Base-by-base conservation (phyloP, 2,888 invertebrate species). In the Pinctada fucata region DNA sequence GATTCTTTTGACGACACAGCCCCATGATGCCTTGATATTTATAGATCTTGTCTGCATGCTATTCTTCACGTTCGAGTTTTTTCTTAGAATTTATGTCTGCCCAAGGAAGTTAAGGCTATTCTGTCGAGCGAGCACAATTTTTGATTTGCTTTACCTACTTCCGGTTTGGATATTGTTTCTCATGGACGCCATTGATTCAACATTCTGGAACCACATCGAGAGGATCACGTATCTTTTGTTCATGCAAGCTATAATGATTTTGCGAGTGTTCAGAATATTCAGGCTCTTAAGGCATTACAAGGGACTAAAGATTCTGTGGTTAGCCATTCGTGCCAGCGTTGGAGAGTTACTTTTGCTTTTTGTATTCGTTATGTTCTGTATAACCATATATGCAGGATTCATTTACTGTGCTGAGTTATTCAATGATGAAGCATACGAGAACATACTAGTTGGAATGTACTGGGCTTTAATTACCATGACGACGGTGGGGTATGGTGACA, bases 401-500 rank as follows among this genome's bases (percentile, higher is more conserved):
- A 82, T 86, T 5, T 86, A 85, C 72, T 84, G 83, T 52, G 84
- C 85, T 2, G 87, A 87, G 64, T 72, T 80, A 8, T 83, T 82
- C 47, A 80, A 79, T 45, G 78, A 75, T 6, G 72, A 74, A 48
- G 75, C 66, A 50, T 84, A 83, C 50, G 77, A 81, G 1, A 86
- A 82, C 71, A 81, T 86, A 10, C 84, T 86, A 63, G 79, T 80
- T 4, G 85, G 86, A 50, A 78, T 87, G 16, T 88, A 85, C 84
- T 88, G 87, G 86, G 81, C 85, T 8, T 78, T 87, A 2, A 85
- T 88, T 5, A 88, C 88, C 10, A 81, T 88, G 82, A 86, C 88
- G 10, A 88, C 88, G 86, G 86, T 91, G 4, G 91, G 91, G 8
- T 91, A 90, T 67, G 91, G 91, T 0, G 91, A 91, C 77, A 83